Conservation (phyloP, 2,113 vertebrate genomes). For the Heterochromis multidens region DNA sequence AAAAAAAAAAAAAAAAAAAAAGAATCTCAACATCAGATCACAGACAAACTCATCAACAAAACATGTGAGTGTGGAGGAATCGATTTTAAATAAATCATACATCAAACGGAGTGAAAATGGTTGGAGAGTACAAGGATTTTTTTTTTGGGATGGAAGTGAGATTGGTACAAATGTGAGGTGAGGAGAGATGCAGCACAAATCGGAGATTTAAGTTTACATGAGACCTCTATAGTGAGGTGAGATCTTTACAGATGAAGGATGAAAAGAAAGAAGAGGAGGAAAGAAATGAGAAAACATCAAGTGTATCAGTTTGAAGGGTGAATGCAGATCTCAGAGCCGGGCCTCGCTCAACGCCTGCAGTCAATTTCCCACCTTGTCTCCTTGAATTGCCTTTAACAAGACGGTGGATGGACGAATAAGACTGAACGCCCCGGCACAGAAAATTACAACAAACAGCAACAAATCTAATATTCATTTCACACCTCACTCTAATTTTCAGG, state of each 20-base stretch:
- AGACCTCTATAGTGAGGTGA: not conserved
- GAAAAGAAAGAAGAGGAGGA: not conserved
- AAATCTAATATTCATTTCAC: slow-evolving; percentile 59
- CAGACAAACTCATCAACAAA: not conserved
- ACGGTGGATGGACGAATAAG: slow-evolving; percentile 7
- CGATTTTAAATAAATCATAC: slow-evolving; percentile 45
- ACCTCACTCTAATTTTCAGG: slow-evolving; percentile 40
- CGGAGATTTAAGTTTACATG: not conserved
- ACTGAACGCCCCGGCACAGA: not conserved
- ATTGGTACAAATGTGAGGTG: slow-evolving; percentile 36
- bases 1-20: not conserved
- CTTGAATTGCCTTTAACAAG: slow-evolving; percentile 46
- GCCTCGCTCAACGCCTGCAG: not conserved
- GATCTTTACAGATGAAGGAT: not conserved
- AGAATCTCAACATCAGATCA: not conserved
- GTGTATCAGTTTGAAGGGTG: not conserved
- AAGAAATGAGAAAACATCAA: not conserved
- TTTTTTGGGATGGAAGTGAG: not conserved
- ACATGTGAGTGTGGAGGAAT: not conserved
- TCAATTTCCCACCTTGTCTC: slow-evolving; percentile 35
- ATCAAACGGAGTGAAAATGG: slow-evolving; percentile 26
- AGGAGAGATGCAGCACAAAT: not conserved
- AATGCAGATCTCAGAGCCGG: slow-evolving; percentile 5
- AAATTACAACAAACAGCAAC: slow-evolving; percentile 40
- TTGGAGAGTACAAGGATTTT: slow-evolving; percentile 19